Evolutionary conservation across 2,113 vertebrate genomes (phyloP).

Genomic region (Dendropsophus ebraccatus): DNA sequence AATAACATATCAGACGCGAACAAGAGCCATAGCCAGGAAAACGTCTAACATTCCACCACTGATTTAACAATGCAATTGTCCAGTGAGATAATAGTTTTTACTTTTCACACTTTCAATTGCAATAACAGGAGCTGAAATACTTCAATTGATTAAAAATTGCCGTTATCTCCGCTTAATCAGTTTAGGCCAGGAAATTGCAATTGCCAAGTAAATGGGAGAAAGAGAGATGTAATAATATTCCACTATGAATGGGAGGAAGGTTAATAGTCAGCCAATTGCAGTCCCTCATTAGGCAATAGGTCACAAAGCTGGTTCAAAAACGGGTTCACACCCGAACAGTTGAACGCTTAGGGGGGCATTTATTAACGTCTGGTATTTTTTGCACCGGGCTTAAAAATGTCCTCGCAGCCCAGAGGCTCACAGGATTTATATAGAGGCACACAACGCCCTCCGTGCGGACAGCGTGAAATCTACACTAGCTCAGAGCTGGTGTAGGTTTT

Average conservation of each 20-base stretch:
- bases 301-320: not conserved
- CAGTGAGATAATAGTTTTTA: not conserved
- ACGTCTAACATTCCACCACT: not conserved
- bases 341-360: too few relatives aligned
- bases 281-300: not conserved
- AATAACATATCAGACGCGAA: too few relatives aligned
- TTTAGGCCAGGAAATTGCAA: not conserved
- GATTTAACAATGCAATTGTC: not conserved
- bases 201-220: constrained; percentile 3
- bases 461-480: too few relatives aligned
- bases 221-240: not conserved
- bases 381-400: too few relatives aligned
- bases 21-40: not conserved
- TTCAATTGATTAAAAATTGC: constrained; percentile 7
- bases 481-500: too few relatives aligned
- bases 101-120: not conserved
- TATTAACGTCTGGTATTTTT: too few relatives aligned
- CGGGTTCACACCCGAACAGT: too few relatives aligned
- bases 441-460: too few relatives aligned
- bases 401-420: too few relatives aligned
- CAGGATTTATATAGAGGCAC: too few relatives aligned
- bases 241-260: not conserved
- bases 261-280: constrained; percentile 3
- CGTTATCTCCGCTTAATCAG: not conserved
- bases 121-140: not conserved